Evolutionary conservation across 2,113 vertebrate genomes (phyloP).

Genomic region (Marcusenius ussheri): DNA sequence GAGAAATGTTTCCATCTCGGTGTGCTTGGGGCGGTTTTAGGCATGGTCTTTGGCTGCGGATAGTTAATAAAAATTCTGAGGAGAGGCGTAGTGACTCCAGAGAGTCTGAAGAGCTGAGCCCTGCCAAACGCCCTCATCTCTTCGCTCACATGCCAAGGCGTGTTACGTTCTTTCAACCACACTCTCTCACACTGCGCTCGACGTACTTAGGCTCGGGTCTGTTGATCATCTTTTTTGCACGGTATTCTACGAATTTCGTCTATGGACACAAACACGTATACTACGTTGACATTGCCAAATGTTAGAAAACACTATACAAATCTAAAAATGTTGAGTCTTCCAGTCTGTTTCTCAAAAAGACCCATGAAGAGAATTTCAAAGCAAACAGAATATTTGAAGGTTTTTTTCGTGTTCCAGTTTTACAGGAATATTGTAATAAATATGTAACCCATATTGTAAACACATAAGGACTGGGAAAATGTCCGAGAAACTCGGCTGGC

Average conservation of each 20-base stretch:
- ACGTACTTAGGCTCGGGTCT: conserved; percentile 41
- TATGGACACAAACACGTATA: not conserved
- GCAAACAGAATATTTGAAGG: not conserved
- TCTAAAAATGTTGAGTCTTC: not conserved
- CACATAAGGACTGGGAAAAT: not conserved
- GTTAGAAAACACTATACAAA: not conserved
- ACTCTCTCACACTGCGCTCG: conserved; percentile 51
- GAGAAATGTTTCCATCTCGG: conserved; percentile 62
- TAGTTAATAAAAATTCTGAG: conserved; percentile 62
- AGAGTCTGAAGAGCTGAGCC: conserved; percentile 56
- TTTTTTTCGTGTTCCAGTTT: not conserved
- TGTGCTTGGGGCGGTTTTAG: conserved; percentile 57
- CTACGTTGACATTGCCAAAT: not conserved
- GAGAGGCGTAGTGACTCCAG: conserved; percentile 54
- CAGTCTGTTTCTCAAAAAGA: not conserved
- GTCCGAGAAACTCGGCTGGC: not conserved
- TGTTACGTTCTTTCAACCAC: conserved; percentile 53
- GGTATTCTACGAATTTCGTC: not conserved
- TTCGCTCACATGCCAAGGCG: conserved; percentile 57
- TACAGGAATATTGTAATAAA: not conserved
- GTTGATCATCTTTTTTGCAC: not conserved
- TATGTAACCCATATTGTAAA: not conserved
- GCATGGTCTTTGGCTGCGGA: conserved; percentile 44
- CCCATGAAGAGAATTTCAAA: not conserved
- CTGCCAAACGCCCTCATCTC: conserved; percentile 46